phyloP scores from a whole-genome alignment of 2,888 invertebrate genomes.

The Campoplex nolae region DNA sequence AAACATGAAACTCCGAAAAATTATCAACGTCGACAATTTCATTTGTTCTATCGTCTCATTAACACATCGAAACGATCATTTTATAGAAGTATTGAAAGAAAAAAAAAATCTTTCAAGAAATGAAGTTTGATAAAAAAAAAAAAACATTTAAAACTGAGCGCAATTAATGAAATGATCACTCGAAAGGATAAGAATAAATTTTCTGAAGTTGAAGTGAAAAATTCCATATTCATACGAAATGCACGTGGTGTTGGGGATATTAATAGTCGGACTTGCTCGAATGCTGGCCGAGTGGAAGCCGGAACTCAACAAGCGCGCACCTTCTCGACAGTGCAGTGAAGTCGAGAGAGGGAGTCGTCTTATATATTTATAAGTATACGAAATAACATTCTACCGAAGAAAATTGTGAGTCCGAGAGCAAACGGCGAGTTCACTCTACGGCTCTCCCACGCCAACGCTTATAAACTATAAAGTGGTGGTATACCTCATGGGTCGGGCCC shows the following conservation, averaged over 20 bases:
- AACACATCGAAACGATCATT: too few relatives aligned
- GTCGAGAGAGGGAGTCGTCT: slow-evolving; percentile 52
- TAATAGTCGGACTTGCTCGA: slow-evolving; percentile 78
- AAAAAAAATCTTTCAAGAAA: too few relatives aligned
- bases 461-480: slow-evolving; percentile 66
- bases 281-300: slow-evolving; percentile 80
- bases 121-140: background rate
- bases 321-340: slow-evolving; percentile 70
- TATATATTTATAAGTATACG: slow-evolving; percentile 62
- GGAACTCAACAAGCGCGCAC: slow-evolving; percentile 78
- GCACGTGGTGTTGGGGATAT: slow-evolving; percentile 72
- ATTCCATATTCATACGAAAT: slow-evolving; percentile 13
- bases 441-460: slow-evolving; percentile 67
- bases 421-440: slow-evolving; percentile 33
- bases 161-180: background rate
- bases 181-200: background rate
- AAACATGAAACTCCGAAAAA: too few relatives aligned
- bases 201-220: background rate
- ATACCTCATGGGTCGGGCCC: slow-evolving; percentile 23
- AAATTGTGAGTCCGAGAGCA: slow-evolving; percentile 47
- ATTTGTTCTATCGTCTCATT: too few relatives aligned
- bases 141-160: background rate
- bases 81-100: too few relatives aligned
- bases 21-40: too few relatives aligned
- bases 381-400: slow-evolving; percentile 49